Base-by-base conservation (phyloP, 2,113 vertebrate species). In the Porphyrio hochstetteri region DNA sequence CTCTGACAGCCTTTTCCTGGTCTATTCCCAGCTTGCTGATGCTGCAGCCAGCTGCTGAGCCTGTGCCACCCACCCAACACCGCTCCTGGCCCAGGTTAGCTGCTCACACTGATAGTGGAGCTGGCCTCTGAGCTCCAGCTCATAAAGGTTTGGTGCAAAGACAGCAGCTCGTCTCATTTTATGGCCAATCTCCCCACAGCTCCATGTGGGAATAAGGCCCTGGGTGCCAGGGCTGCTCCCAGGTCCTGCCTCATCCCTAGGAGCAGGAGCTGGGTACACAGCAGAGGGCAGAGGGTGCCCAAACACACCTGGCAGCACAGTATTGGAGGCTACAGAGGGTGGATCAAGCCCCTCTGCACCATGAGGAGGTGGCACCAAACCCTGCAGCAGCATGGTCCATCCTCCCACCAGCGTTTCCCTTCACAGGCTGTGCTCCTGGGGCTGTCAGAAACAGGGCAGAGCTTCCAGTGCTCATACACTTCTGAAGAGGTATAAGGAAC, bases 321-420 rank as follows among this genome's bases (percentile, higher is more conserved):
- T 5, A 52, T 7, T 38, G 28, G 50, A 60, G 74, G 35, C 81
- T 72, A 82, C 69, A n/a, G 16, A 0, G 3, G 50, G 28, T n/a
- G 23, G 78, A 70, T 82, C 71, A 63, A 40, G 46, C 11, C 53
- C 57, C 16, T 10, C 28, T 17, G 20, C 35, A 50, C 6, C 70
- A 27, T 0, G 0, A 82, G 31, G 31, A 67, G 57, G 14, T 7
- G 67, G 40, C 60, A 70, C 1, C 0, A 72, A 67, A 74, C 23
- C 14, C 44, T 12, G 2, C 56, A 81, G 88, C 38, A 79, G 31
- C 28, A 17, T 2, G 1, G 5, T 8, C 76, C 52, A 36, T 33
- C 38, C 11, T 38, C 48, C 60, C 6, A 1, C 23, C 71, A 44
- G 65, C 9, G 0, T 28, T 35, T 23, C 48, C 59, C 84, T 55